Conservation (phyloP, 2,888 invertebrate species). For the Ligdia adustata region DNA sequence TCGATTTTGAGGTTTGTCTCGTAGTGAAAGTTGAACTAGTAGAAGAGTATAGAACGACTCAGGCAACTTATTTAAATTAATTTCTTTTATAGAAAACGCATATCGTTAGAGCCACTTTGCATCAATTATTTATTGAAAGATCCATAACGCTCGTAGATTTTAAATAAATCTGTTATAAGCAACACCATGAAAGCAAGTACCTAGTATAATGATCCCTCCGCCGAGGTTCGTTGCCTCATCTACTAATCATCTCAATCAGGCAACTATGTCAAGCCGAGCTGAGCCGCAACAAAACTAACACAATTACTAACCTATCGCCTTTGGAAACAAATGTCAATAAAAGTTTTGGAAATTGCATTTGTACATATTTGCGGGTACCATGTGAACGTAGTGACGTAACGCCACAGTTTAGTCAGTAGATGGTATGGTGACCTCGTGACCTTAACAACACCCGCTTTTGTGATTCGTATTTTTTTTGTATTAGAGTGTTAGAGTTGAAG, state of each 20-base stretch:
- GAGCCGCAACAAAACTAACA: not conserved
- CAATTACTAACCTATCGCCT: conserved; percentile 11
- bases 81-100: too few relatives aligned
- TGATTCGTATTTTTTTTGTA: conserved; percentile 6
- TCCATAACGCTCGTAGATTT: too few relatives aligned
- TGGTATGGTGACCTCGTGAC: conserved; percentile 18
- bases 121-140: too few relatives aligned
- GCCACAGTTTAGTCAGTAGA: conserved; percentile 12
- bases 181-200: not conserved
- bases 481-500: not conserved
- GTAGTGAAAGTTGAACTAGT: too few relatives aligned
- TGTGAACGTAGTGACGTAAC: conserved; percentile 17
- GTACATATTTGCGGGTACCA: conserved; percentile 11
- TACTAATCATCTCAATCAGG: not conserved
- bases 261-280: not conserved
- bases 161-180: not conserved
- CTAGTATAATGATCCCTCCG: not conserved
- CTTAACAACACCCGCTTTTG: conserved; percentile 13
- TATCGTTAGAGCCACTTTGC: too few relatives aligned
- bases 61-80: too few relatives aligned
- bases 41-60: too few relatives aligned
- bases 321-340: conserved; percentile 25
- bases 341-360: conserved; percentile 20
- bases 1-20: too few relatives aligned
- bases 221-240: not conserved